Evolutionary conservation across 2,113 vertebrate species (phyloP), one percentile per base, ranked within the genome.

Genomic region (Rhipidura dahli): DNA sequence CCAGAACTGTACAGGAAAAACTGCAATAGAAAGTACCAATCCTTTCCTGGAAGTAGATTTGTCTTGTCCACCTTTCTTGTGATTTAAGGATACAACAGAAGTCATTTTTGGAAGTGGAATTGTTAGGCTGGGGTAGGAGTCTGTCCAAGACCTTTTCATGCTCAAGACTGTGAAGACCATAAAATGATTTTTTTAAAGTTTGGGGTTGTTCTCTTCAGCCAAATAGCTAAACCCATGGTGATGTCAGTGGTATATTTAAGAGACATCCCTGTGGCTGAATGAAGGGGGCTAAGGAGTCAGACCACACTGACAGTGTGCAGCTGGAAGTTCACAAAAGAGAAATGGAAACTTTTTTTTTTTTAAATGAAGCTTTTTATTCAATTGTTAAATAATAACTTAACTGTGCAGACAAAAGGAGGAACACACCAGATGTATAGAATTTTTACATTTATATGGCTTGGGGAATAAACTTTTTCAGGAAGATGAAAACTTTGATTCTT

Each of bases 381-480:
- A 15, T 81, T 95, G 50, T 97, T 97, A 96, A 97, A 97, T 97
- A 97, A 97, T 97, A 97, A 97, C 91, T 97, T 97, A 97, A 96
- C 13, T 68, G 86, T 93, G 64, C 69, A 91, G 91, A 69, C 65
- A 51, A 93, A 70, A 88, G 49, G 56, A 80, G 35, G 23, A 91
- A 16, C n/a, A 66, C 2, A 2, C 8, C 1, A 10, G 31, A 51
- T 53, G 40, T 60, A 71, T 27, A 71, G 76, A 68, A 83, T 78
- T 93, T 76, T 39, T 95, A 95, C 47, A 56, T 78, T 77, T 53
- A 6, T 66, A 73, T 53, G 90, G 77, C 86, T 92, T 92, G 88
- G 88, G 37, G 21, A 84, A 73, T 60, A 90, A 93, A 87, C 60
- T 86, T 83, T 73, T 68, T 65, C 39, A 53, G 80, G 76, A 95